These are phyloP conservation scores for Crenichthys baileyi DNA, from an alignment of 2,797 vertebrate genomes.

Conservation along the genomic window DNA sequence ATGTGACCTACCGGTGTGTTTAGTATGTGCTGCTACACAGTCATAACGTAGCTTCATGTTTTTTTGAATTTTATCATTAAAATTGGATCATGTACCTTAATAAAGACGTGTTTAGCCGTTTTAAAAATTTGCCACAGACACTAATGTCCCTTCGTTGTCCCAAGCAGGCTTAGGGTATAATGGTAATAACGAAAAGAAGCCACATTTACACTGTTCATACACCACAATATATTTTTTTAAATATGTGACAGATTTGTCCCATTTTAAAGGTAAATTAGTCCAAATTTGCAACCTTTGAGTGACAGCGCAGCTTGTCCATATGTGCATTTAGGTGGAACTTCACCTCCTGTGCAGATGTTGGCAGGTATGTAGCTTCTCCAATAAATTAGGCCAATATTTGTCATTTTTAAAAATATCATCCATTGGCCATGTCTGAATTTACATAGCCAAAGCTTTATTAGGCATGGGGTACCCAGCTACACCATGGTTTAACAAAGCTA, in stretches of 20 bases:
- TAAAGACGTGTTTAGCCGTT: background rate
- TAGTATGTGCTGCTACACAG: background rate
- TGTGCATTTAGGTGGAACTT: background rate
- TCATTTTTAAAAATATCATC: background rate
- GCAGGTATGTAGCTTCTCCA: background rate
- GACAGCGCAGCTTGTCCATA: background rate
- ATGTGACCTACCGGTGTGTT: conserved; percentile 25
- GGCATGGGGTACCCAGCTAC: too few relatives aligned
- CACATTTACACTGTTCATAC: background rate
- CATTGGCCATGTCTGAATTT: background rate
- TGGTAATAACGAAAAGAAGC: background rate
- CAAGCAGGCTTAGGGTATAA: background rate
- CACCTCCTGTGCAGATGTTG: background rate
- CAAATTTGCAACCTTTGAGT: background rate
- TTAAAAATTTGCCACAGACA: background rate
- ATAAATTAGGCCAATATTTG: background rate
- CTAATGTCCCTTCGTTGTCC: too few relatives aligned
- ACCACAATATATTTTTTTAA: background rate
- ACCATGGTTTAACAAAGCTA: too few relatives aligned
- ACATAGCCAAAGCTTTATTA: too few relatives aligned
- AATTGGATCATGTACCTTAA: background rate
- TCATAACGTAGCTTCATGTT: background rate
- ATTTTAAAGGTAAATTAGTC: background rate
- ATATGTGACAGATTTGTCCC: background rate
- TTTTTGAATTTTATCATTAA: background rate